Evolutionary conservation across 2,113 vertebrate genomes (phyloP).

Genomic region (Epinephelus fuscoguttatus): DNA sequence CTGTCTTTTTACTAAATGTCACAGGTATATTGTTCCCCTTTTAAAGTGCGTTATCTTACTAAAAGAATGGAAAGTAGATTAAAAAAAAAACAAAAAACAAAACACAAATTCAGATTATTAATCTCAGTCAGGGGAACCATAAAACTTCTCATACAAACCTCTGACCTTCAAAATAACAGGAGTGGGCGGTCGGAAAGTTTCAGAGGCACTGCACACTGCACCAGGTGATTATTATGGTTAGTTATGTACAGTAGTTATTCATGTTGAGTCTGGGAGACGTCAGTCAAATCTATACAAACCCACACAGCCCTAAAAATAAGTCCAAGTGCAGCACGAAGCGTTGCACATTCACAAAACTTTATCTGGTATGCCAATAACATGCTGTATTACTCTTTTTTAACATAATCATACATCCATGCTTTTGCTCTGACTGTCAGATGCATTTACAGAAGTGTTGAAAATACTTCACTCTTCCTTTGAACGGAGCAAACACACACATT

Average conservation of each 20-base stretch:
- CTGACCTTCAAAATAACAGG: background rate
- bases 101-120: background rate
- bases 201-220: background rate
- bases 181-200: background rate
- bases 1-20: background rate
- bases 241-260: background rate
- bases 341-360: background rate
- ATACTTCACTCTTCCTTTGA: background rate
- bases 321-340: background rate
- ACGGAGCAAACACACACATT: background rate
- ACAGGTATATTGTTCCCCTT: background rate
- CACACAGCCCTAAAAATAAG: background rate
- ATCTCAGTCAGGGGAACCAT: background rate
- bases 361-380: background rate
- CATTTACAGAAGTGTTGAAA: background rate
- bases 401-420: background rate
- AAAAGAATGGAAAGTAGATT: no score
- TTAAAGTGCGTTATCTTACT: background rate
- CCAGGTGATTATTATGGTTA: background rate
- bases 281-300: background rate
- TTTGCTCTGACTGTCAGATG: background rate
- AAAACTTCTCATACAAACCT: background rate
- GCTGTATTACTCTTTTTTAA: background rate
- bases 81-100: background rate
- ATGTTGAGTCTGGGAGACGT: background rate